phyloP scores from a whole-genome alignment of 2,888 invertebrate species.

The Leptinotarsa rubiginosa region DNA sequence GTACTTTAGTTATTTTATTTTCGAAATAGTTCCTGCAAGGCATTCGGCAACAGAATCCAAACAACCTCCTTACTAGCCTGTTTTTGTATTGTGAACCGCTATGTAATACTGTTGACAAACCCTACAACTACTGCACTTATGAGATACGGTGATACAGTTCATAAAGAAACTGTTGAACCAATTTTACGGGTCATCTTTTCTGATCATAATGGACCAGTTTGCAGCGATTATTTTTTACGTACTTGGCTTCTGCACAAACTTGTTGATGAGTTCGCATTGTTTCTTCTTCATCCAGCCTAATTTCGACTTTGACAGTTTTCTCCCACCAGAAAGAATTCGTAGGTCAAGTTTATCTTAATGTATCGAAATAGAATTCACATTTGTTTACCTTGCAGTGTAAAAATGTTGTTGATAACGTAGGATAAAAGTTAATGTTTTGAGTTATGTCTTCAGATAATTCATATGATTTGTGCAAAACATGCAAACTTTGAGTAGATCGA shows the following conservation, averaged over 20 bases:
- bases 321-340: background rate
- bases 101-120: too few species aligned
- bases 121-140: too few species aligned
- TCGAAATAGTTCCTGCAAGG: too few species aligned
- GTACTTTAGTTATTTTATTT: too few species aligned
- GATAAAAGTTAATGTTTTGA: constrained; percentile 33
- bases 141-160: too few species aligned
- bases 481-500: constrained; percentile 27
- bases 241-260: background rate
- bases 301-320: constrained; percentile 3
- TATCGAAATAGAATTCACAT: constrained; percentile 20
- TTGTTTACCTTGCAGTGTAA: constrained; percentile 26
- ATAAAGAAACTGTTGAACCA: too few species aligned
- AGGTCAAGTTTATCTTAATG: constrained; percentile 13
- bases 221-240: too few species aligned
- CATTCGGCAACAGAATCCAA: too few species aligned
- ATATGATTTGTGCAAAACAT: constrained; percentile 29
- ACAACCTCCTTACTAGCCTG: too few species aligned
- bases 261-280: constrained; percentile 26
- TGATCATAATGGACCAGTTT: too few species aligned
- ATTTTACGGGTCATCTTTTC: too few species aligned
- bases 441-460: constrained; percentile 29
- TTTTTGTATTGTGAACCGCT: too few species aligned
- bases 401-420: constrained; percentile 36
- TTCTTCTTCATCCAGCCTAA: constrained; percentile 9